Base-by-base conservation (phyloP, 2,888 invertebrate species). In the Cerastis leucographa region DNA sequence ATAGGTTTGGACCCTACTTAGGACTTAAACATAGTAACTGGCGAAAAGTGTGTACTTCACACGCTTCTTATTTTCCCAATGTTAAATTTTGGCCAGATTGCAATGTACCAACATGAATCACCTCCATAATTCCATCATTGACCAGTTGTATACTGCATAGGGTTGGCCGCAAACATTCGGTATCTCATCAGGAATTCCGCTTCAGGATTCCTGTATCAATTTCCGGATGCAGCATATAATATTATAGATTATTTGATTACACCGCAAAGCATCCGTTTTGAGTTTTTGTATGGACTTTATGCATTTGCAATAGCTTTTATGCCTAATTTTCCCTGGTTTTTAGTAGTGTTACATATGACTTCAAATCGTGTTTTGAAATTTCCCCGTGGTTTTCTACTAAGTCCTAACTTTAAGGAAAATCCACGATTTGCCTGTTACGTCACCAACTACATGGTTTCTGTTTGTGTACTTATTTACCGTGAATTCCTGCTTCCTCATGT, bases 191-290 rank as follows among this genome's bases (percentile, higher is more conserved):
- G 29, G 61, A 71, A 83, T 78, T 67, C 78, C 54, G 25, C 51
- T n/a, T 75, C 51, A 75, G 67, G 64, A 69, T 59, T 69, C 56
- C 56, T 83, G 69, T 51, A 64, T 49, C 35, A 68, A 83, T 83
- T 78, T 71, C 64, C 71, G 62, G 64, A 78, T 68, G 49, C 51
- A 78, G 56, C 40, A 51, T 70, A 70, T 83, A 82, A 78, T 78
- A 68, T 83, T 56, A 59, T 67, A 51, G 80, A 71, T 71, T 83
- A 68, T 71, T 68, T 78, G 67, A 78, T 71, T 64, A 11, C 35
- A 76, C 79, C 76, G 67, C 82, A 79, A 49, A 76, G 82, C 82
- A 70, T 80, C 69, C 80, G 70, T 42, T 65, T 40, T 22, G 29
- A 40, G 68, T 77, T 80, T 61, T 51, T 76, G n/a, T 67, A 82